These are phyloP conservation scores for Polyommatus iphigenia DNA, from an alignment of 2,888 invertebrate species.

Conservation along the genomic window DNA sequence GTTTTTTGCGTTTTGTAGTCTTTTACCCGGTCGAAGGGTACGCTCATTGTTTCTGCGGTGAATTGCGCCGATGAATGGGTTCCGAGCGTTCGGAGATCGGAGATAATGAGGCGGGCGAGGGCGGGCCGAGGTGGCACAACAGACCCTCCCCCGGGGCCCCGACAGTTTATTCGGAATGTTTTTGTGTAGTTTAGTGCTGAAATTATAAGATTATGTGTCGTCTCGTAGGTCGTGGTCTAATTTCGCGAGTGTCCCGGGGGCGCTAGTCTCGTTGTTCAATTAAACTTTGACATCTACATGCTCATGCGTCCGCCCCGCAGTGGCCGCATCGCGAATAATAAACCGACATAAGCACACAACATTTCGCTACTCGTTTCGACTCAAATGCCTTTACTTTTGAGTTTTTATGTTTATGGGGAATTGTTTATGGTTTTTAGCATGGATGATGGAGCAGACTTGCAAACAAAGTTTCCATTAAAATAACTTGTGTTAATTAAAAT, in stretches of 20 bases:
- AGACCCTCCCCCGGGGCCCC: conserved; percentile 64
- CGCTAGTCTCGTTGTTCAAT: conserved; percentile 73
- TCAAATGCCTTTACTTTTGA: conserved; percentile 5
- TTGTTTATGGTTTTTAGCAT: neutral
- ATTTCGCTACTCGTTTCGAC: neutral
- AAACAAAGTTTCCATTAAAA: too few relatives aligned
- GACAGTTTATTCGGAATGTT: conserved; percentile 29
- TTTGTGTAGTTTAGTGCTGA: conserved; percentile 29
- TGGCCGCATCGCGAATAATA: conserved; percentile 35
- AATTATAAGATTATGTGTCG: conserved; percentile 35
- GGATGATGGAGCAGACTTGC: too few relatives aligned
- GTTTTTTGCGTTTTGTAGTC: conserved; percentile 64
- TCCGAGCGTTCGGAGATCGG: conserved; percentile 70
- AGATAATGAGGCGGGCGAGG: conserved; percentile 68
- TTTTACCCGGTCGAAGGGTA: conserved; percentile 73
- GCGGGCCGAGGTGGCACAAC: conserved; percentile 66
- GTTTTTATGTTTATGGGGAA: neutral
- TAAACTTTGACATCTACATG: conserved; percentile 86
- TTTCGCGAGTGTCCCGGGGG: conserved; percentile 46
- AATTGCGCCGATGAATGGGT: conserved; percentile 73
- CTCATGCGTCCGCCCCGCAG: conserved; percentile 42
- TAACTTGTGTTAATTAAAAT: neutral
- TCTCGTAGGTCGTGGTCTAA: conserved; percentile 46
- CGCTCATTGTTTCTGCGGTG: conserved; percentile 74
- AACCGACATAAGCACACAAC: conserved; percentile 30